Base-by-base conservation (phyloP, 1,140 invertebrate genomes). In the Stegodyphus dumicola region DNA sequence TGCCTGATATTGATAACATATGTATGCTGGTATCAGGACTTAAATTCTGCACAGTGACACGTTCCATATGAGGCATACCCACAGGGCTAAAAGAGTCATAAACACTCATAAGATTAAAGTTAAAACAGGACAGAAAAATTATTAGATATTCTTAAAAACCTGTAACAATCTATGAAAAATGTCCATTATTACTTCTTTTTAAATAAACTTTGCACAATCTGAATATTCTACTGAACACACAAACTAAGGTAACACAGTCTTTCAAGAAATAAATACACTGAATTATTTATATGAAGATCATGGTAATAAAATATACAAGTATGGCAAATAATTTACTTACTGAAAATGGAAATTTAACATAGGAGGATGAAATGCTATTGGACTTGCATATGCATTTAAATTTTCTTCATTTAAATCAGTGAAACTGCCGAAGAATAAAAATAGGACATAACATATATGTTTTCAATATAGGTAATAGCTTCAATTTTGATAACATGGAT, bases 1-100 rank as follows among this genome's bases (percentile, higher is more conserved):
- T 95, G 87, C 96, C 96, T 71, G 95, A 96, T 90, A 97, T 96
- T 70, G 95, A 95, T 89, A 94, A 93, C 89, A 97, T 92, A 90
- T 96, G 94, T 89, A 97, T 93, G 88, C 93, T 96, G 90, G 92
- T 93, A 89, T 94, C 93, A 87, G 92, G 92, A 92, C 95, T 94
- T 89, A 92, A 93, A 92, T 97, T 97, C 89, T 94, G 93, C 64
- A 97, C 91, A 85, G 93, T 94, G 81, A 97, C 95, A 90, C 93
- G 94, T 91, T 95, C 92, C 91, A 95, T 93, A 88, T 94, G 93
- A 54, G 96, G 95, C 90, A 96, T 93, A 83, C 96, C 95, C 89
- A 97, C 93, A 90, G 95, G 93, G 91, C 95, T 96, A 15, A 88
- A 87, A 81, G 87, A 87, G 87, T 56, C 10, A 60, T 18, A 70